Base-by-base conservation (phyloP, 2,888 invertebrate genomes). In the Andrena chrysosceles region DNA sequence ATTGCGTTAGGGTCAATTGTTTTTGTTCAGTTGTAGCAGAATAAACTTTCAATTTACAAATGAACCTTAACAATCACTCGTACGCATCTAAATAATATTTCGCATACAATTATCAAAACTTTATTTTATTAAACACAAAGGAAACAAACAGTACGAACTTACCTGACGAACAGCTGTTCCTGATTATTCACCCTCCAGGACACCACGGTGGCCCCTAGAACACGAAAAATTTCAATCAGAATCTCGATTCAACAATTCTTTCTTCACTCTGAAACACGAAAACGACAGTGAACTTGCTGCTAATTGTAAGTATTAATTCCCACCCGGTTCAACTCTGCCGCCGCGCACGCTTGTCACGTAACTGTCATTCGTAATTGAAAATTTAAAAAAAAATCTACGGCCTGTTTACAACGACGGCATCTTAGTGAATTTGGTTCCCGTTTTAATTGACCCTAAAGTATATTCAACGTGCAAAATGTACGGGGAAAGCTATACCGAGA, bases 121-220 rank as follows among this genome's bases (percentile, higher is more conserved):
- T 10, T 23, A 10, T 23, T 23, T 56, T 2, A 23, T 23, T 26
- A 13, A 26, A 26, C 20, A 10, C 10, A 13, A 26, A 56, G 10
- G 4, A 26, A 56, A 56, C 10, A 23, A 23, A 23, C 56, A 26
- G 13, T 42, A 1, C n/a, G 56, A 63, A 94, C 96, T 95, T 95
- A 98, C 98, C 98, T 99, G 92, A 99, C 98, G 95, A 99, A 99
- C 93, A 99, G 96, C 94, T 98, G 98, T 94, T 99, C 99, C 94
- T 98, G 98, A 95, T 98, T 99, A 95, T 98, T 98, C 85, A 98
- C 98, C 92, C 98, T 96, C 99, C 99, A 99, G 93, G 99, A 99
- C 88, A 98, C 98, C 87, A 99, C 97, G 77, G 99, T 99, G 87
- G 99, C 98, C 94, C 99, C 99, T 99, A 94, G 82, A 96, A 95